These are phyloP conservation scores for Drosophila lacicola DNA, from an alignment of 2,888 invertebrate genomes.

Conservation along the genomic window DNA sequence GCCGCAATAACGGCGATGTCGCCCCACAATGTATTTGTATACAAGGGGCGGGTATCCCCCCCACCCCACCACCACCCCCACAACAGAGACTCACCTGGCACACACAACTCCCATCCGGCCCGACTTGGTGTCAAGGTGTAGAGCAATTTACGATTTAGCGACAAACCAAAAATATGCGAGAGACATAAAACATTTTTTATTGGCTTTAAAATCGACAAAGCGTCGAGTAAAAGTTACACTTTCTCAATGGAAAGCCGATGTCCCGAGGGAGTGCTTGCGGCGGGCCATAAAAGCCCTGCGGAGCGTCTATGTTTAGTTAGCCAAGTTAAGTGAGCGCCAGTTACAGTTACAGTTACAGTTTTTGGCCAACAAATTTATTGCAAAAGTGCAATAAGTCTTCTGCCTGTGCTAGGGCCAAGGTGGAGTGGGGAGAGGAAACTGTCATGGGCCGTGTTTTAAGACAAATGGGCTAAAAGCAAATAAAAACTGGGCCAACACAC, in stretches of 20 bases:
- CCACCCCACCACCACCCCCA: neutral
- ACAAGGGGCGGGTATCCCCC: too few relatives aligned
- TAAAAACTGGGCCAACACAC: slow-evolving; percentile 70
- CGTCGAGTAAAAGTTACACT: slow-evolving; percentile 75
- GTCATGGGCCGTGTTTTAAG: slow-evolving; percentile 59
- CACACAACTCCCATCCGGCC: neutral
- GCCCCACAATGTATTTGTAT: slow-evolving; percentile 52
- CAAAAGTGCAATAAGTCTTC: slow-evolving; percentile 71
- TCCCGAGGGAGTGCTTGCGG: slow-evolving; percentile 69
- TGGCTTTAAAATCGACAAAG: slow-evolving; percentile 73
- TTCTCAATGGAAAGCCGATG: slow-evolving; percentile 72
- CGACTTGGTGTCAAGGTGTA: slow-evolving; percentile 53
- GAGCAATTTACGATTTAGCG: slow-evolving; percentile 68
- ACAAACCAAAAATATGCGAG: slow-evolving; percentile 49
- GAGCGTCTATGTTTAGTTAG: slow-evolving; percentile 27
- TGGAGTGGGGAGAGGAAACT: slow-evolving; percentile 48
- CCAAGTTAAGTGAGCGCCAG: slow-evolving; percentile 34
- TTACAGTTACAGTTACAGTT: slow-evolving; percentile 47
- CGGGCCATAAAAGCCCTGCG: slow-evolving; percentile 70
- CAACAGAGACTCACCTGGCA: neutral
- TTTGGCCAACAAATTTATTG: slow-evolving; percentile 63
- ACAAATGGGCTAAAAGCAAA: slow-evolving; percentile 70
- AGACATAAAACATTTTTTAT: slow-evolving; percentile 80
- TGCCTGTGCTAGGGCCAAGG: neutral
- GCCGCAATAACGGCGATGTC: slow-evolving; percentile 65